Conservation (phyloP, 1,140 invertebrate genomes). For the Trichoplusia ni region DNA sequence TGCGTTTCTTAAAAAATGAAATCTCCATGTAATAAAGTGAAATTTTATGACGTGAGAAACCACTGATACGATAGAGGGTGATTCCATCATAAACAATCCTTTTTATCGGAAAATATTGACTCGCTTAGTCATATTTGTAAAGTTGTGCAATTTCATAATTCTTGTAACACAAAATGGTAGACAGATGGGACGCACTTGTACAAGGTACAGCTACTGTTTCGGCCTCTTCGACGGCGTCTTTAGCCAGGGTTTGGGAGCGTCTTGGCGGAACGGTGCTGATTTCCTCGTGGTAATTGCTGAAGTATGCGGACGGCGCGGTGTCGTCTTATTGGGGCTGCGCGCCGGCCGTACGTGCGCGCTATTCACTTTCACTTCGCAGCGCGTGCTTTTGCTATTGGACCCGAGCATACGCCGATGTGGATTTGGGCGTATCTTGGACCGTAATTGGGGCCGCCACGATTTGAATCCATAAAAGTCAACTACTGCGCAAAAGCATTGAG, state of each 20-base stretch:
- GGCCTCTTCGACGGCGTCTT: constrained; percentile 2
- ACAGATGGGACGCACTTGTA: neutral
- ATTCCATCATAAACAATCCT: too few relatives aligned
- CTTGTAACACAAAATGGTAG: neutral
- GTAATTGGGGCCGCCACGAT: constrained; percentile 33
- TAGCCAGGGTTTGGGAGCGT: constrained; percentile 29
- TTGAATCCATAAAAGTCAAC: neutral
- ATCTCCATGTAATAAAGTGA: neutral
- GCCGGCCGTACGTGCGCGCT: constrained; percentile 66
- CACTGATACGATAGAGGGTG: too few relatives aligned
- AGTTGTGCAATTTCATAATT: constrained; percentile 2
- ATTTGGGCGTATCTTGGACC: constrained; percentile 37
- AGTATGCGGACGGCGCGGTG: constrained; percentile 76
- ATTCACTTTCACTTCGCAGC: constrained; percentile 77
- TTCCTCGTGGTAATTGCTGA: constrained; percentile 77
- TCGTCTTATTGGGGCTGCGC: constrained; percentile 78
- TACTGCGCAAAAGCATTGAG: neutral
- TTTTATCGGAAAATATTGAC: too few relatives aligned
- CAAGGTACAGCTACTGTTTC: neutral
- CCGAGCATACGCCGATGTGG: constrained; percentile 46
- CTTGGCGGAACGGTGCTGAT: constrained; percentile 65
- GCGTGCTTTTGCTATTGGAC: constrained; percentile 57
- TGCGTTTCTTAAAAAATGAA: neutral
- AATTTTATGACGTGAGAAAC: too few relatives aligned
- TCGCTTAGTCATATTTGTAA: too few relatives aligned